These are phyloP conservation scores for Myotis brandtii DNA, from an alignment of 2,113 vertebrate genomes.

Conservation along the genomic window DNA sequence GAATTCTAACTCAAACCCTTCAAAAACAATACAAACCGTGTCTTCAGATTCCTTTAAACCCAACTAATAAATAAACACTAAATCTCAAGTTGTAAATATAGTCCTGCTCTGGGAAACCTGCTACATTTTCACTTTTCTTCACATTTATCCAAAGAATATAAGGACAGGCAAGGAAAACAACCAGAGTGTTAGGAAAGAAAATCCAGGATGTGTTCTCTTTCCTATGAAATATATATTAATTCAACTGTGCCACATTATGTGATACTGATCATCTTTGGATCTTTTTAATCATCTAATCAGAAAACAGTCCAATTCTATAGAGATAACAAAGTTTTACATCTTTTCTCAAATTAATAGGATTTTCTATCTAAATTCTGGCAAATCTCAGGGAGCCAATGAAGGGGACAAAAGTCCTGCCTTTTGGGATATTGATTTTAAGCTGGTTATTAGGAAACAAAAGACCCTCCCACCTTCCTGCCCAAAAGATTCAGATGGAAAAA, in stretches of 20 bases:
- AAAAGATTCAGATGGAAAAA: not conserved
- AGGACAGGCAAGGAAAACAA: not conserved
- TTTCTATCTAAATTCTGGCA: not conserved
- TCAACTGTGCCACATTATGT: not conserved
- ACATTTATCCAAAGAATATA: slow-evolving; percentile 17
- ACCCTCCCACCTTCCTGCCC: not conserved
- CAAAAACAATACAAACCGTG: slow-evolving; percentile 21
- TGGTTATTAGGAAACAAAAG: not conserved
- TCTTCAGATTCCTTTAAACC: not conserved
- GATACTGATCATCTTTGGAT: not conserved
- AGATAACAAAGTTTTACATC: not conserved
- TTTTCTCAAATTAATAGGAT: not conserved
- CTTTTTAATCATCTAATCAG: slow-evolving; percentile 10
- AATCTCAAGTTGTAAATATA: not conserved
- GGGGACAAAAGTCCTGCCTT: not conserved
- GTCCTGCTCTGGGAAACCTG: not conserved
- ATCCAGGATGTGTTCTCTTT: not conserved
- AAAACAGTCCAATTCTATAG: not conserved
- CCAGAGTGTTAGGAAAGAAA: slow-evolving; percentile 12
- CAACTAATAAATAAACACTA: slow-evolving; percentile 1
- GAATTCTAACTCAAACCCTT: slow-evolving; percentile 39
- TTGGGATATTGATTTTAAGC: not conserved
- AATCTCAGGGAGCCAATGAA: not conserved
- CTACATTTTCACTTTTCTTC: slow-evolving; percentile 35
- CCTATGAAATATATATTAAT: not conserved